Percentiles rank a stretch among this genome's conserved stretches.
Evolutionary conservation across 2,888 invertebrate species (phyloP).

Genomic region (Hymenopus coronatus): DNA sequence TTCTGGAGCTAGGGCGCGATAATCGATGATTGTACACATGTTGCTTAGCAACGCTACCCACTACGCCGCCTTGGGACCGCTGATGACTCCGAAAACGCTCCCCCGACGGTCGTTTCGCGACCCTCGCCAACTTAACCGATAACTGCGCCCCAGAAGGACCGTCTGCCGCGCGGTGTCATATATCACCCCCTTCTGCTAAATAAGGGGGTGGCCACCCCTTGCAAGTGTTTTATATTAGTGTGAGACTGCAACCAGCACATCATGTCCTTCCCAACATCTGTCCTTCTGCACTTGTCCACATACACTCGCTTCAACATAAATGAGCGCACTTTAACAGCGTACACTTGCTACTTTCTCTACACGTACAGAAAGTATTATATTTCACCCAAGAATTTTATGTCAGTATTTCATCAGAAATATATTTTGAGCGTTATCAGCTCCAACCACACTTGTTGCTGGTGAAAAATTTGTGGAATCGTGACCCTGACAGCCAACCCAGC

Average conservation of each 20-base stretch:
- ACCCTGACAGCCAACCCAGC: no score
- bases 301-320: not conserved
- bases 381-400: no score
- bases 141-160: not conserved
- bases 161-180: not conserved
- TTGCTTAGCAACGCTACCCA: not conserved
- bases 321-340: no score
- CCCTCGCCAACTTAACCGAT: not conserved
- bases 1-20: not conserved
- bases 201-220: not conserved
- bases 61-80: not conserved
- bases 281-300: not conserved
- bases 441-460: no score
- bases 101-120: not conserved
- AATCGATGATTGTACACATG: not conserved
- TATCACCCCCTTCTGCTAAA: not conserved
- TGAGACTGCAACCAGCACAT: slow-evolving; percentile 1
- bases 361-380: no score
- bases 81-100: not conserved
- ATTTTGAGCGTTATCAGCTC: no score
- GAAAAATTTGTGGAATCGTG: no score
- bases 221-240: slow-evolving; percentile 18
- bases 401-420: no score
- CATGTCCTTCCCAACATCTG: not conserved
- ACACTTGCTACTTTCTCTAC: no score